Base-by-base conservation (phyloP, 2,797 vertebrate genomes). In the Hydrocynus forskahlii region DNA sequence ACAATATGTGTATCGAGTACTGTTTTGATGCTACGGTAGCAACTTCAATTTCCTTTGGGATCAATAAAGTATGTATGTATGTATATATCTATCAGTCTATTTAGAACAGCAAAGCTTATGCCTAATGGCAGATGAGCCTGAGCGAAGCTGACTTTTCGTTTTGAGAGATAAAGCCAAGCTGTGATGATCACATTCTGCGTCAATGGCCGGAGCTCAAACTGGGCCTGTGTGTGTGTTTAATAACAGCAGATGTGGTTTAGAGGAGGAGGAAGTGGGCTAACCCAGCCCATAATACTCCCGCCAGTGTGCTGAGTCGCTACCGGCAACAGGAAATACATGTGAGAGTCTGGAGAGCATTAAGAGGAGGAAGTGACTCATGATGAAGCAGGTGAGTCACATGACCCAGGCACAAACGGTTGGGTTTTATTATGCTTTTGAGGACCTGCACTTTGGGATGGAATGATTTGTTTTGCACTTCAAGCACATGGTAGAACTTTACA, bases 211-310 rank as follows among this genome's bases (percentile, higher is more conserved):
- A 43, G 35, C 64, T 19, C 1, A 40, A 48, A 66, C 16, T 0
- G 14, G 40, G 8, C 0, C 25, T 13, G 12, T 19, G 6, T 29
- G 0, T 13, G 70, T 55, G 48, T 55, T 35, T 40, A 55, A 66
- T 48, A 72, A 63, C 13, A 63, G 25, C 70, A 80, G 35, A 43
- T 25, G 50, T 19, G 60, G 35, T 57, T 14, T 8, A 23, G 52
- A 74, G 25, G 55, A 81, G 50, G 9, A 79, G 80, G 81, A 84
- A 73, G 80, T 54, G 48, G 38, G 43, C 55, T 67, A 76, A 79
- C 48, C 71, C 19, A 72, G 21, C 78, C 71, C 60, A 70, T 81
- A 76, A 81, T 70, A 63, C 43, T 38, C 72, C n/a, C 17, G 2
- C 7, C 62, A 29, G 59, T 29, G 10, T 9, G n/a, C 29, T 5